phyloP scores from a whole-genome alignment of 2,797 vertebrate genomes.

The Lepidocolaptes lacrymiger region DNA sequence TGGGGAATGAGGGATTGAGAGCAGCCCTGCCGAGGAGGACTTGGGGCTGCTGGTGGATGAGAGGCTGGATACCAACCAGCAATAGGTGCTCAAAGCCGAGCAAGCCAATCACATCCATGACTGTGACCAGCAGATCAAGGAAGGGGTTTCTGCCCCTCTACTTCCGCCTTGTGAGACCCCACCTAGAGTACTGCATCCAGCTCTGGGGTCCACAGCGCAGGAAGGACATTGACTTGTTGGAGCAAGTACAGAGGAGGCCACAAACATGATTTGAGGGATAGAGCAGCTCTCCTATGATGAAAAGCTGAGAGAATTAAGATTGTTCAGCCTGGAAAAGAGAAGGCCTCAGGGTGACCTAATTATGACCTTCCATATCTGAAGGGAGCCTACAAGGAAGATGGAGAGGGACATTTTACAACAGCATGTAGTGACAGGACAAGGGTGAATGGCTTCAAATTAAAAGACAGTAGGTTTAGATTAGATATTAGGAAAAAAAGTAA shows the following conservation, averaged over 20 bases:
- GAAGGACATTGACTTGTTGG: background rate
- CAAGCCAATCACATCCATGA: background rate
- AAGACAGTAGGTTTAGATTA: background rate
- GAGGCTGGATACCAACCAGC: background rate
- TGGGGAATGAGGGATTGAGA: background rate
- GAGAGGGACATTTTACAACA: background rate
- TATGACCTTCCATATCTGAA: background rate
- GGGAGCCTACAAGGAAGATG: background rate
- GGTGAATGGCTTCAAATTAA: background rate
- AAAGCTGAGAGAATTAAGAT: background rate
- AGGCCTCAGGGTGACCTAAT: background rate
- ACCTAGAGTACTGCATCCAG: background rate
- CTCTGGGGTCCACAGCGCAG: background rate
- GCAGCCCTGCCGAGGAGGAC: background rate
- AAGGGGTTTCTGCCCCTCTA: background rate
- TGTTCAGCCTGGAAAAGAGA: background rate
- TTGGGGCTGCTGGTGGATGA: background rate
- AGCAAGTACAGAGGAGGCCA: background rate
- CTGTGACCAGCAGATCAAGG: background rate
- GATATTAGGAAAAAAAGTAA: background rate
- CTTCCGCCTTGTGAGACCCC: background rate
- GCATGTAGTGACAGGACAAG: background rate
- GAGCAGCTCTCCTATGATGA: background rate
- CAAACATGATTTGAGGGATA: background rate
- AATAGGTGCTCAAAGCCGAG: background rate